These are phyloP conservation scores for Beroe forskalii DNA, from an alignment of 37 sponge, comb jelly and placozoan species.

Conservation along the genomic window DNA sequence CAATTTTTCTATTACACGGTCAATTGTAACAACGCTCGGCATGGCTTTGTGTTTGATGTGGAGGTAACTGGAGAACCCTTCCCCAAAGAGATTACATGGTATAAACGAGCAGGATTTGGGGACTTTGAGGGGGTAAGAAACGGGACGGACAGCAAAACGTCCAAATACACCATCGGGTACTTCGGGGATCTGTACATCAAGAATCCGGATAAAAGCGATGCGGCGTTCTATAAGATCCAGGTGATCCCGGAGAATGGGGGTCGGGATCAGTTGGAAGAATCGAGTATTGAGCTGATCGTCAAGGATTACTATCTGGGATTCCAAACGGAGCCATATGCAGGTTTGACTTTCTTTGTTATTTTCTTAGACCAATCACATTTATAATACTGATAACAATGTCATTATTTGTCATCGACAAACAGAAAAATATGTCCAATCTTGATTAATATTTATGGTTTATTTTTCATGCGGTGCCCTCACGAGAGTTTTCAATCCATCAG, in stretches of 20 bases:
- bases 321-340: slow-evolving; percentile 20
- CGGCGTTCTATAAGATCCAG: slow-evolving; percentile 19
- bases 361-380: no score
- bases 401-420: no score
- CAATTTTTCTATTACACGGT: slow-evolving; percentile 40
- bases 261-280: not conserved
- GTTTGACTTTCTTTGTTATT: no score
- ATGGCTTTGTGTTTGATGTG: slow-evolving; percentile 49
- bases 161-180: slow-evolving; percentile 22
- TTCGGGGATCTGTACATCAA: slow-evolving; percentile 20
- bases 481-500: no score
- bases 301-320: slow-evolving; percentile 59
- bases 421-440: no score
- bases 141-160: slow-evolving; percentile 1
- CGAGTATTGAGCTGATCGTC: slow-evolving; percentile 15
- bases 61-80: slow-evolving; percentile 54
- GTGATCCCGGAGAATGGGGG: slow-evolving; percentile 26
- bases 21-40: not conserved
- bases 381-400: no score
- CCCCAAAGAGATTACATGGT: slow-evolving; percentile 48
- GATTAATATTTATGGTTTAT: no score
- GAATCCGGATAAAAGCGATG: slow-evolving; percentile 9
- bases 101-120: not conserved
- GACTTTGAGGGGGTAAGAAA: not conserved
- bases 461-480: no score